phyloP scores from a whole-genome alignment of 2,888 invertebrate species.

The Rutpela maculata region DNA sequence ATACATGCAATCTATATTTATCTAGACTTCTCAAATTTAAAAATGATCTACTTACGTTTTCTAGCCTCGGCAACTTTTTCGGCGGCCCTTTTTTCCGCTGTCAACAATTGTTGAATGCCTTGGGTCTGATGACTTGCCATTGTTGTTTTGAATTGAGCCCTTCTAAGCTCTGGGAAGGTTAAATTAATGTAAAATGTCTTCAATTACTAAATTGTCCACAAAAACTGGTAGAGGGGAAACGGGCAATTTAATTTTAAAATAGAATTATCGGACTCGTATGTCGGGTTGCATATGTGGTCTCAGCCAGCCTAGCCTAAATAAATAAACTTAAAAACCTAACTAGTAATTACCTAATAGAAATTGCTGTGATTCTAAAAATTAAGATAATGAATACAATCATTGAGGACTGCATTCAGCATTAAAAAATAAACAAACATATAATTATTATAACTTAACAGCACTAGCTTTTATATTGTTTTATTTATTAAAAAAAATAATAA shows the following conservation, averaged over 20 bases:
- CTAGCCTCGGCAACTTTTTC: constrained; percentile 74
- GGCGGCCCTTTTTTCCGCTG: constrained; percentile 73
- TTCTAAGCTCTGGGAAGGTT: constrained; percentile 28
- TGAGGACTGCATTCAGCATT: too few species aligned
- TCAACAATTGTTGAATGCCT: constrained; percentile 73
- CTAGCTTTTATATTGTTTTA: too few species aligned
- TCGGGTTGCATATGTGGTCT: constrained; percentile 31
- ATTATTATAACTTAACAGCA: too few species aligned
- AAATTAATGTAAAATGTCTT: constrained; percentile 39
- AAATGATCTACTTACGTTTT: constrained; percentile 70
- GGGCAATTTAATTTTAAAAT: constrained; percentile 46
- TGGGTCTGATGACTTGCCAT: constrained; percentile 73
- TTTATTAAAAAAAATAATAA: too few species aligned
- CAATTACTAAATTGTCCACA: constrained; percentile 47
- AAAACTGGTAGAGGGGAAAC: constrained; percentile 43
- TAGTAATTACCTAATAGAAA: too few species aligned
- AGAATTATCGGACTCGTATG: constrained; percentile 37
- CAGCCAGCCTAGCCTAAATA: background rate
- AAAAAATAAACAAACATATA: background rate
- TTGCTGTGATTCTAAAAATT: too few species aligned
- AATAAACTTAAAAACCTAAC: constrained; percentile 5
- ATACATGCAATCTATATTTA: constrained; percentile 38
- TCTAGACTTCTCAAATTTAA: constrained; percentile 27
- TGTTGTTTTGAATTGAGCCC: constrained; percentile 36
- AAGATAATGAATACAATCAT: too few species aligned